These are phyloP conservation scores for Torymus aiolomorphi DNA, from an alignment of 2,888 invertebrate species.

Conservation along the genomic window DNA sequence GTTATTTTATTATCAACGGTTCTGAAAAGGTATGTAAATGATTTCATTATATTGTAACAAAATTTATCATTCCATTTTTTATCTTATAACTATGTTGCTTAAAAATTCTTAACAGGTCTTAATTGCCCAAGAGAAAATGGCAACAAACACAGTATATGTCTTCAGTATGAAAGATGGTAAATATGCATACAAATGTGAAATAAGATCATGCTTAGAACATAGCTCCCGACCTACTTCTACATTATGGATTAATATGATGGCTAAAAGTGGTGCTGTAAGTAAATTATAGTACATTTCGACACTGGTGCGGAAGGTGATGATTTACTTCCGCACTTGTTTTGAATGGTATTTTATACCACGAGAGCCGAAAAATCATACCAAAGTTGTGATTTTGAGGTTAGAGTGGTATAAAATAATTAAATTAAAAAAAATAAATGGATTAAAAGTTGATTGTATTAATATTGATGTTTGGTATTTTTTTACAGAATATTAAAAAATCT, in stretches of 20 bases:
- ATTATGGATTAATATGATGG: conserved; percentile 99
- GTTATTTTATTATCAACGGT: conserved; percentile 99
- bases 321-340: too few relatives aligned
- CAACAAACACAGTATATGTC: conserved; percentile 99
- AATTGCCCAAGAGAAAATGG: conserved; percentile 99
- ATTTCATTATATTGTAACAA: not conserved
- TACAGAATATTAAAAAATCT: conserved; percentile 93
- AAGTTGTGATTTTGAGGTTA: too few relatives aligned
- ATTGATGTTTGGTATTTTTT: conserved; percentile 20
- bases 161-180: conserved; percentile 99
- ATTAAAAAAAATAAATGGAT: too few relatives aligned
- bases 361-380: too few relatives aligned
- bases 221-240: conserved; percentile 97
- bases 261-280: conserved; percentile 90
- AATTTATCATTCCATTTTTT: not conserved
- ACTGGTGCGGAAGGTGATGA: too few relatives aligned
- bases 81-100: not conserved
- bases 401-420: too few relatives aligned
- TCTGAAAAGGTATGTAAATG: conserved; percentile 88
- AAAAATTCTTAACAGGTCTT: conserved; percentile 78
- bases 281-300: too few relatives aligned
- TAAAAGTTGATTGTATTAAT: not conserved
- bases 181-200: conserved; percentile 98
- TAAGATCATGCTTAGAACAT: conserved; percentile 94
- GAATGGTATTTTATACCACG: too few relatives aligned